Conservation (phyloP, 2,797 vertebrate species). For the Gorsachius magnificus region DNA sequence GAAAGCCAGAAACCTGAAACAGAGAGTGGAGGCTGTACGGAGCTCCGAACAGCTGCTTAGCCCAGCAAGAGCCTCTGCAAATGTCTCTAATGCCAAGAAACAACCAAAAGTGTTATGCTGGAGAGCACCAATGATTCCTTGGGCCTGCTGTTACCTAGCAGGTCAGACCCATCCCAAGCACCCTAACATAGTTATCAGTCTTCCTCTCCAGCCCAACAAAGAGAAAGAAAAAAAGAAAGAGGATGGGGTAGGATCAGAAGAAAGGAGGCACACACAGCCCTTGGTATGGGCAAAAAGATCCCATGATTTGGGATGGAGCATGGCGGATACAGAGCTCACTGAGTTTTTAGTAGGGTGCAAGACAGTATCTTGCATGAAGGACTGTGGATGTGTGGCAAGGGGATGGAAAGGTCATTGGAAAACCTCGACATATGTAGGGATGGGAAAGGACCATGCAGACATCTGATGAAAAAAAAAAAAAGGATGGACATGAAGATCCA, state of each 20-base stretch:
- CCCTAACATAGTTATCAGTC: not conserved
- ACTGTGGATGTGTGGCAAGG: not conserved
- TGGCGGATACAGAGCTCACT: not conserved
- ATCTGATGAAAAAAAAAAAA: not conserved
- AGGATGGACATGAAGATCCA: not conserved
- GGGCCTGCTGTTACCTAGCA: not conserved
- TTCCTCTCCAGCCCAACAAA: not conserved
- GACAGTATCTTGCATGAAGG: not conserved
- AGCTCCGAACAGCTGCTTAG: not conserved
- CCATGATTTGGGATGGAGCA: not conserved
- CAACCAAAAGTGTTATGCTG: not conserved
- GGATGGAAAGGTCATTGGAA: not conserved
- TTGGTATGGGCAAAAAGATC: not conserved
- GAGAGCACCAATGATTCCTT: not conserved
- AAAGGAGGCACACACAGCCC: not conserved
- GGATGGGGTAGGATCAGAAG: not conserved
- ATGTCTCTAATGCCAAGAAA: not conserved
- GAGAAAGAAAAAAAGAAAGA: not conserved
- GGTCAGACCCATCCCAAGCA: not conserved
- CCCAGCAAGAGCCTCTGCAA: conserved; percentile 33
- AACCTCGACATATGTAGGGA: not conserved
- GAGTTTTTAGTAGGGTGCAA: not conserved
- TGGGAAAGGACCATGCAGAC: not conserved
- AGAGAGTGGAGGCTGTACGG: not conserved
- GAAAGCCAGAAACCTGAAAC: conserved; percentile 17